These are phyloP conservation scores for Colius striatus DNA, from an alignment of 2,113 vertebrate genomes.

Conservation along the genomic window DNA sequence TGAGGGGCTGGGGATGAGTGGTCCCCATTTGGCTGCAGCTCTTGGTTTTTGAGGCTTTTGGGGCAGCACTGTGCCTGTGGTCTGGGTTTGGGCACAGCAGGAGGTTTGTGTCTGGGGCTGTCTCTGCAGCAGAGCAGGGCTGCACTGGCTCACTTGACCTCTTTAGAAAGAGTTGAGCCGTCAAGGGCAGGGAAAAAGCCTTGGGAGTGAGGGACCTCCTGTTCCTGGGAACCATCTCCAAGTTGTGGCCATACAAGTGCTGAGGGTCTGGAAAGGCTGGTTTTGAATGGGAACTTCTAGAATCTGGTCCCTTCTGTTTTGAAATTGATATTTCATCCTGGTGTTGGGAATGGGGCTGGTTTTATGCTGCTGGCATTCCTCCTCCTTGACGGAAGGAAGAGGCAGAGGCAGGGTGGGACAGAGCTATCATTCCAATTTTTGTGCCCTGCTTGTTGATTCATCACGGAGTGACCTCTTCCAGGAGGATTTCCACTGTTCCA, in stretches of 20 bases:
- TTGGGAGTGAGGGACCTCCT: neutral
- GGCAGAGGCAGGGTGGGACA: neutral
- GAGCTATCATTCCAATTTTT: neutral
- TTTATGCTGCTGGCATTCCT: neutral
- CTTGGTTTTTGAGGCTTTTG: neutral
- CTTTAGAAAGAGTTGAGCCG: neutral
- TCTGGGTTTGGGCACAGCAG: fast-evolving
- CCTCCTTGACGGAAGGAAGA: neutral
- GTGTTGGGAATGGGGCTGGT: neutral
- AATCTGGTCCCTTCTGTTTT: neutral
- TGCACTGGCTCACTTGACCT: too few relatives aligned
- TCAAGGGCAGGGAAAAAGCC: neutral
- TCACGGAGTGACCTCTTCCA: neutral
- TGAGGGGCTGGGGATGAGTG: neutral
- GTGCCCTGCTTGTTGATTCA: neutral
- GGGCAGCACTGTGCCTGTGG: neutral
- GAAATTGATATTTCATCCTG: neutral
- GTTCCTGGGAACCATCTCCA: neutral
- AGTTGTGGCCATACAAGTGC: neutral
- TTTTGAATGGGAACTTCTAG: neutral
- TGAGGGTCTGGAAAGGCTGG: neutral
- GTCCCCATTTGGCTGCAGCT: neutral
- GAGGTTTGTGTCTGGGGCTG: too few relatives aligned
- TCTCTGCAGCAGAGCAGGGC: neutral
- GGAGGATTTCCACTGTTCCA: neutral